phyloP scores from a whole-genome alignment of 2,888 invertebrate species.

The Podabrus alpinus region DNA sequence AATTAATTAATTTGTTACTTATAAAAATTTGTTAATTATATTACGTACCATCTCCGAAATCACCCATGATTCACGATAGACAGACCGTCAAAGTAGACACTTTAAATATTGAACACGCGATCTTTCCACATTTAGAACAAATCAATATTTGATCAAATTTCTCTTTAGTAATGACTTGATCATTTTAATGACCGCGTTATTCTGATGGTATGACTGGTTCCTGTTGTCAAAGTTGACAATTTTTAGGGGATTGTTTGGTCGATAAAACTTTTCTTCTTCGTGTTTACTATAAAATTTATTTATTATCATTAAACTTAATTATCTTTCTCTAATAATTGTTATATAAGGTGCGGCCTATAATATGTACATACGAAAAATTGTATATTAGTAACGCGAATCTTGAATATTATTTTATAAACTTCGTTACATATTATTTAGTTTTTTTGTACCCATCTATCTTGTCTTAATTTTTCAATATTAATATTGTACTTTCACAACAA shows the following conservation, averaged over 20 bases:
- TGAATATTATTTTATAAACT: too few relatives aligned
- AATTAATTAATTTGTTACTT: neutral
- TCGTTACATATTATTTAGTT: too few relatives aligned
- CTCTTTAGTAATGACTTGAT: constrained; percentile 6
- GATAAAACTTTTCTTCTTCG: constrained; percentile 33
- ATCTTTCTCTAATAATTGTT: neutral
- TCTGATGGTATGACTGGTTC: constrained; percentile 29
- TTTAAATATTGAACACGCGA: constrained; percentile 41
- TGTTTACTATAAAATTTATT: neutral
- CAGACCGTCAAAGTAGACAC: constrained; percentile 40
- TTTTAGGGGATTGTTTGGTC: constrained; percentile 47
- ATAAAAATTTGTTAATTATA: constrained; percentile 8
- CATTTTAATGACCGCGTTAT: constrained; percentile 8
- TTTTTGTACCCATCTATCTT: too few relatives aligned
- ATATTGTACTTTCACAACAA: too few relatives aligned
- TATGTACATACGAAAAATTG: too few relatives aligned
- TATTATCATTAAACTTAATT: neutral
- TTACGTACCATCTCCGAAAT: constrained; percentile 51
- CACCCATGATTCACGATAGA: constrained; percentile 44
- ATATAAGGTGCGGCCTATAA: neutral
- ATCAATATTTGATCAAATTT: constrained; percentile 31
- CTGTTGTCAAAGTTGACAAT: constrained; percentile 45
- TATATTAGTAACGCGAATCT: too few relatives aligned
- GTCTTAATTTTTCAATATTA: too few relatives aligned
- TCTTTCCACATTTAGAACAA: constrained; percentile 35